Evolutionary conservation across 2,888 invertebrate genomes (phyloP).

Genomic region (Geotrupes spiniger): DNA sequence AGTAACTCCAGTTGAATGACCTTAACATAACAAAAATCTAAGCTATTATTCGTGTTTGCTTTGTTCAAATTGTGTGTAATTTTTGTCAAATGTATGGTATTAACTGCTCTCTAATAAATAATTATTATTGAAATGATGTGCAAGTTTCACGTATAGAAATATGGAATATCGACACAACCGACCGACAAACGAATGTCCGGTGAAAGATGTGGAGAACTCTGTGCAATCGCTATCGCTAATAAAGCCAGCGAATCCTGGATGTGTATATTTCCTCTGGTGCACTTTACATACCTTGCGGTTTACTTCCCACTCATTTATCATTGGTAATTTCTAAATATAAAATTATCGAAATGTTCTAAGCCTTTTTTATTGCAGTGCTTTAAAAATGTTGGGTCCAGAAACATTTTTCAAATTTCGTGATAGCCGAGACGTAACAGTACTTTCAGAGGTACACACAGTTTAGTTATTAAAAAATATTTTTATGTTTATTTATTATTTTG

Average conservation of each 20-base stretch:
- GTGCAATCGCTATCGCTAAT: conserved; percentile 60
- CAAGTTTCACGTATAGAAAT: conserved; percentile 40
- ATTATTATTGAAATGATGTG: no score
- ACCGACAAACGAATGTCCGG: conserved; percentile 55
- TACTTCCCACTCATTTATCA: conserved; percentile 57
- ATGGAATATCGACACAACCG: conserved; percentile 44
- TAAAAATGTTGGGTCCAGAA: conserved; percentile 47
- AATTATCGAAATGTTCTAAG: no score
- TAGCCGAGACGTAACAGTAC: conserved; percentile 37
- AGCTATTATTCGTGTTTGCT: no score
- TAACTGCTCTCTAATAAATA: no score
- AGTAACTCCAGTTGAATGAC: no score
- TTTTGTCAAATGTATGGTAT: no score
- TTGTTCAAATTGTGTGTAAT: no score
- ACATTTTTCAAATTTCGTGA: conserved; percentile 50
- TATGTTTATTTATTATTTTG: no score
- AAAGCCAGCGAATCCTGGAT: conserved; percentile 68
- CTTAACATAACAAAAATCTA: no score
- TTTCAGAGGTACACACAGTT: conserved; percentile 40
- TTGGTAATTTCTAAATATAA: conserved; percentile 42
- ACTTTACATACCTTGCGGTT: conserved; percentile 57
- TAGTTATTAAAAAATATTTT: conserved; percentile 13
- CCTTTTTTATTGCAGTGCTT: conserved; percentile 36
- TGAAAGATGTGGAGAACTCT: conserved; percentile 58
- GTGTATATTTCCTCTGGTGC: conserved; percentile 60